Base-by-base conservation (phyloP, 2,888 invertebrate genomes). In the Mythimna ferrago region DNA sequence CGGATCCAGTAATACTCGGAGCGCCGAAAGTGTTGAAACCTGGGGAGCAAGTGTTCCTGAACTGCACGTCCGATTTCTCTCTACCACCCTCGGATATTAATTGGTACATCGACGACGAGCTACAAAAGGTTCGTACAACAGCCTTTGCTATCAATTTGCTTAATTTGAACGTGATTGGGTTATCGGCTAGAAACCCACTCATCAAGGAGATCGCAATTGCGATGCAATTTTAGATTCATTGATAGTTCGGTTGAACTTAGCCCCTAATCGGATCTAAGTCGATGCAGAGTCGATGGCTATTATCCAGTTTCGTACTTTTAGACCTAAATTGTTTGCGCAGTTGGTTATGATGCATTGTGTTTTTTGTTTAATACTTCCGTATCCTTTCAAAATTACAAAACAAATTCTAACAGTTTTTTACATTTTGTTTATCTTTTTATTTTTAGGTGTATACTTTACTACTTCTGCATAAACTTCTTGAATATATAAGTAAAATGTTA, bases 71-170 rank as follows among this genome's bases (percentile, higher is more conserved):
- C 19, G 96, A 95, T 89, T 95, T 92, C 88, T 96, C 96, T 6
- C 90, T 96, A 69, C 96, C 96, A 21, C 92, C 96, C 19, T 91
- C 96, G n/a, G 94, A 95, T 78, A 96, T 96, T 84, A 95, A 95
- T 90, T 96, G 96, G 96, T 96, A 95, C 87, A 93, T 96, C 86
- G 95, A 96, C 86, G 92, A 94, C 71, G 95, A 95, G 81, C 84
- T 94, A 76, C 95, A 96, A 89, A 95, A 94, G 96, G 96, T 96
- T 86, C 63, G 92, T 91, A 83, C 71, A 76, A 66, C 67, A 32
- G 66, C 66, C 35, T 72, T 73, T 51, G 67, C 70, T 64, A 78
- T 82, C 73, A 69, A 81, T 85, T 83, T 82, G 83, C 76, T 73
- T 81, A 81, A 83, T 84, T 81, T 70, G 62, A 78, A 78, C 70